phyloP scores from a whole-genome alignment of 2,888 invertebrate species.

The Spatulosminthurus flaviceps region DNA sequence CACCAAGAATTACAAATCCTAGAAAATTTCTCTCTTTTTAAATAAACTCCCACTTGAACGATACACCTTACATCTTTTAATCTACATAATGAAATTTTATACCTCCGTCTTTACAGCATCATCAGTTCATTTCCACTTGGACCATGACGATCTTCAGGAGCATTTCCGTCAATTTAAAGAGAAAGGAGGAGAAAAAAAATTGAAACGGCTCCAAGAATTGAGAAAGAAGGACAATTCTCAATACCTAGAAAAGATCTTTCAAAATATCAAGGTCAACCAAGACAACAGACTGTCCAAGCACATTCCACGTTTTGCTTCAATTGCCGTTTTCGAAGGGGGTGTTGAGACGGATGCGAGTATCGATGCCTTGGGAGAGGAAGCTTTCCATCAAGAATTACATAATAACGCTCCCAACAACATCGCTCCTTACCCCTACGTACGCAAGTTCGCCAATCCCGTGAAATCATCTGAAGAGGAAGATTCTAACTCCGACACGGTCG shows the following conservation, averaged over 20 bases:
- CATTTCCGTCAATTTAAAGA: neutral
- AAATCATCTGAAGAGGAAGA: no score
- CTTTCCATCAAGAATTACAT: neutral
- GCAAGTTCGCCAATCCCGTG: no score
- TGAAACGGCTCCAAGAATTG: neutral
- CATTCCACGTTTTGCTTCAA: neutral
- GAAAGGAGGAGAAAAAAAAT: neutral
- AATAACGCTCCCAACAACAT: neutral
- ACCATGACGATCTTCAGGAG: slow-evolving; percentile 2
- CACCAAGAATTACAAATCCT: no score
- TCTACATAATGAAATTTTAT: no score
- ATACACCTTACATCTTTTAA: no score
- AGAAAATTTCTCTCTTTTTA: no score
- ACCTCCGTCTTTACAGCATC: neutral
- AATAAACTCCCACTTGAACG: no score
- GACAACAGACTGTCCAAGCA: neutral
- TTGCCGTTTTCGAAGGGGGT: neutral
- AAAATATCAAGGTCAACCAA: neutral
- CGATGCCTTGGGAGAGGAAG: neutral
- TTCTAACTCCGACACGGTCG: no score
- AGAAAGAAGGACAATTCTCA: neutral
- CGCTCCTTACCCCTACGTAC: no score
- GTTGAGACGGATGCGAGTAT: neutral
- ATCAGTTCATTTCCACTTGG: neutral
- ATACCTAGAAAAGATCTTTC: neutral